These are phyloP conservation scores for Champsocephalus esox DNA, from an alignment of 2,797 vertebrate genomes.

Conservation along the genomic window DNA sequence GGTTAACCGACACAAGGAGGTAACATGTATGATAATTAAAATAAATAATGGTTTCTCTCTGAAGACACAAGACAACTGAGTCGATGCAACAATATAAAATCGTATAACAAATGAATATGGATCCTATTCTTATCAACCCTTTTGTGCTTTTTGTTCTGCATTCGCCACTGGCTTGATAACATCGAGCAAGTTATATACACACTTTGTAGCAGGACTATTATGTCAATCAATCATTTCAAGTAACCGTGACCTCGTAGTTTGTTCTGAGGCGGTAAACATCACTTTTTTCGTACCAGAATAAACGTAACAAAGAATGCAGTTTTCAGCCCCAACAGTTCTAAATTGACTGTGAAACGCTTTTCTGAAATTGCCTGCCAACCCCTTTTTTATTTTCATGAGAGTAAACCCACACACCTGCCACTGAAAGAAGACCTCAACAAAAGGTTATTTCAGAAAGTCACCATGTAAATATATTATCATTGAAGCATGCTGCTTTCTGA, in stretches of 20 bases:
- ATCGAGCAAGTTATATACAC: not conserved
- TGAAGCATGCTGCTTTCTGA: not conserved
- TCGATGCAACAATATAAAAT: no score
- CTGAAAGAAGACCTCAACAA: slow-evolving; percentile 1
- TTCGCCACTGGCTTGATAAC: not conserved
- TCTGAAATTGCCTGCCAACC: slow-evolving; percentile 4
- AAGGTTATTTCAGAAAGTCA: not conserved
- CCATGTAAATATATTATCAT: not conserved
- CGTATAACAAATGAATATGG: not conserved
- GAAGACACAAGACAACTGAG: no score
- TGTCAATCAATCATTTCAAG: not conserved
- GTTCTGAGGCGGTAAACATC: slow-evolving; percentile 5
- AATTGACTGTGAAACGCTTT: slow-evolving; percentile 25
- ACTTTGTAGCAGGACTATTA: not conserved
- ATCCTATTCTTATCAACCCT: not conserved
- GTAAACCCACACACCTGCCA: slow-evolving; percentile 10
- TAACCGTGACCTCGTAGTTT: not conserved
- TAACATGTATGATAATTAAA: no score
- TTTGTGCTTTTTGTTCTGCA: not conserved
- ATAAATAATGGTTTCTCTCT: no score
- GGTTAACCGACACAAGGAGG: no score
- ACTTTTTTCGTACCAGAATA: not conserved
- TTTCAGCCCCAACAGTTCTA: slow-evolving; percentile 7
- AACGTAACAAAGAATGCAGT: not conserved
- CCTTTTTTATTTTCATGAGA: slow-evolving; percentile 1